Conservation (phyloP, 2,888 invertebrate genomes). For the Nemotelus pantherinus region DNA sequence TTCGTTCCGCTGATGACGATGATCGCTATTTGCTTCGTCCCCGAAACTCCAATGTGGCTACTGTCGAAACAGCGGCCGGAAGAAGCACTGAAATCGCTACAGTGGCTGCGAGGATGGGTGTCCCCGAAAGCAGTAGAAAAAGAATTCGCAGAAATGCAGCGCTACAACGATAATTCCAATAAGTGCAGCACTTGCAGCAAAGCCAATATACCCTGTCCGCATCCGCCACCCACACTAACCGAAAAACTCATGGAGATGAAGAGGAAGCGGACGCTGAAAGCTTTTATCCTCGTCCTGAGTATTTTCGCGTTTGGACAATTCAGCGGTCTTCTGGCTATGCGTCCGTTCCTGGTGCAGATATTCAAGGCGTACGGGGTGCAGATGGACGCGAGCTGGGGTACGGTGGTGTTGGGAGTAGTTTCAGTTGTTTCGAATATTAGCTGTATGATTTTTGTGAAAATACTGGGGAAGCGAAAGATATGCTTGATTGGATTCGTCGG, state of each 20-base stretch:
- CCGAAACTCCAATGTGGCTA: slow-evolving; percentile 72
- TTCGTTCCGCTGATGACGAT: slow-evolving; percentile 67
- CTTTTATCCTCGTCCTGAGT: slow-evolving; percentile 67
- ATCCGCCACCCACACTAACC: slow-evolving; percentile 57
- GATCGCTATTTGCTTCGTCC: slow-evolving; percentile 68
- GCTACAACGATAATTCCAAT: slow-evolving; percentile 52
- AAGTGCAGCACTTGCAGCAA: slow-evolving; percentile 52
- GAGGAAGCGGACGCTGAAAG: slow-evolving; percentile 67
- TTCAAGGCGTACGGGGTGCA: slow-evolving; percentile 63
- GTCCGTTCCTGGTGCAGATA: slow-evolving; percentile 69
- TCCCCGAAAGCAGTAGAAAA: slow-evolving; percentile 52
- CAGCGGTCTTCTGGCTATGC: slow-evolving; percentile 66
- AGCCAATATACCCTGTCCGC: slow-evolving; percentile 53
- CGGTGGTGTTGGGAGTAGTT: slow-evolving; percentile 67
- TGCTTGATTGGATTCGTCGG: slow-evolving; percentile 65
- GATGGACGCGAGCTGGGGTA: slow-evolving; percentile 64
- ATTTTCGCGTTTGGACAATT: slow-evolving; percentile 68
- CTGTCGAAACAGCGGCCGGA: slow-evolving; percentile 68
- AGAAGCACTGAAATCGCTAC: slow-evolving; percentile 68
- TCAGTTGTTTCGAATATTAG: slow-evolving; percentile 65
- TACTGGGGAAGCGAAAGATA: slow-evolving; percentile 67
- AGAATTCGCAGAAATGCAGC: slow-evolving; percentile 52
- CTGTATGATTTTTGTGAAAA: slow-evolving; percentile 64
- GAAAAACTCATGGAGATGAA: slow-evolving; percentile 61
- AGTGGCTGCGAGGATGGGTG: slow-evolving; percentile 66